Base-by-base conservation (phyloP, 1,140 invertebrate species). In the Halictus rubicundus region DNA sequence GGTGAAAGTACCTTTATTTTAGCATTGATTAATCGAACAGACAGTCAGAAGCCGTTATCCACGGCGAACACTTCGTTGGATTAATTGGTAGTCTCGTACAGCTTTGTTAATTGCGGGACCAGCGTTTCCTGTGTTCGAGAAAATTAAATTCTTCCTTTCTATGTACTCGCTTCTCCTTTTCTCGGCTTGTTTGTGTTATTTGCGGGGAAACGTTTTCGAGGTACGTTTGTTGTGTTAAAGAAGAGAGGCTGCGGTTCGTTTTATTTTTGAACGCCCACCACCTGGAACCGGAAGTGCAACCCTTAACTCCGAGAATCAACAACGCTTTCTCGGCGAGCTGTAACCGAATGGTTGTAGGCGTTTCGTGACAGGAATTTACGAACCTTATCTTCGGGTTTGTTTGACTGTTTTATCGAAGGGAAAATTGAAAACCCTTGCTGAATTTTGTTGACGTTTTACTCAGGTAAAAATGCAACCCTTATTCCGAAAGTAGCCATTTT, bases 21-120 rank as follows among this genome's bases (percentile, higher is more conserved):
- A 9, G 8, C 14, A 3, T 68, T 49, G 65, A 32, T 69, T 69
- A 32, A 77, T 77, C 42, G 21, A 37, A 60, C 37, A 27, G 27
- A n/a, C 25, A 10, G 10, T 27, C 25, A 37, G 52, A 10, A n/a
- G 32, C 46, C 46, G 12, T 42, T 70, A 39, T 25, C n/a, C n/a
- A 42, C 12, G 9, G n/a, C 21, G 4, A 66, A 66, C 8, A 23
- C 39, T 46, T 49, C 39, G n/a, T 5, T 2, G 19, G 14, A 27
- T 27, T 54, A 52, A 69, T 69, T 57, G 27, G 6, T 23, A 57
- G 8, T 37, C 27, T 1, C 37, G 0, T 16, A 7, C 19, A 21
- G 23, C 25, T 52, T 74, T 37, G 39, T 76, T 25, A 2, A 10
- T n/a, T 14, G 16, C 21, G 32, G 19, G 52, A 21, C 60, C 27